Evolutionary conservation across 2,888 invertebrate species (phyloP), one percentile per base, ranked within the genome.

Genomic region (Coecobrya sp.): DNA sequence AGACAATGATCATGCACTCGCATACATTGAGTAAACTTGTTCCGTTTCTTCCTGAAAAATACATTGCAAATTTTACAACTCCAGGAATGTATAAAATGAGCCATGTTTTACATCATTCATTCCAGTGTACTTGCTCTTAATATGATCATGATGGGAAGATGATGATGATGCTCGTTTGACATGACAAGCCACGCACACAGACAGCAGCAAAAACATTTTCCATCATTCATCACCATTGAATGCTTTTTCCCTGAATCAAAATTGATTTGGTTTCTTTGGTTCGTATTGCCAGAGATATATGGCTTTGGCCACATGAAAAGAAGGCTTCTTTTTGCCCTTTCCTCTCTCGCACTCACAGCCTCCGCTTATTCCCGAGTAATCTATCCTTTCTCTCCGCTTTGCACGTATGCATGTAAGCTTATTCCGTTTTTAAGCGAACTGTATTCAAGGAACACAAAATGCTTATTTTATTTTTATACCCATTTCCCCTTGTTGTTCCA

Each of bases 211-310:
- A n/a, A 59, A 25, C 52, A 79, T 27, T 30, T 49, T 27, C 55
- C 55, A 79, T 79, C 79, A 79, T 79, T 79, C 55, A 79, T 79
- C 79, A 79, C 52, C 79, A 55, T 76, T 68, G 68, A 68, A 86
- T 22, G 22, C 25, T 68, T 68, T n/a, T 68, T 42, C 49, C 25
- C 1, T 16, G 52, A 79, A 79, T 45, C 89, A 89, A 89, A 89
- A 62, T 81, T 84, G 79, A 79, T 79, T 79, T 55, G 13, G 65
- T 89, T 70, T 68, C 68, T 79, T 52, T 27, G 2, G n/a, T 55
- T 19, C 22, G 52, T 79, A 55, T 73, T 68, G 52, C 82, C 68
- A 25, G 68, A 52, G 65, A 88, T 81, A 55, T 86, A n/a, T n/a
- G n/a, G n/a, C 13, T 70, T 59, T 82, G 16, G 25, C 30, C 62